A percentile compares a stretch with the other conserved stretches of the same genome.
Evolutionary conservation across 2,113 vertebrate genomes (phyloP).

Genomic region (Fukomys damarensis): DNA sequence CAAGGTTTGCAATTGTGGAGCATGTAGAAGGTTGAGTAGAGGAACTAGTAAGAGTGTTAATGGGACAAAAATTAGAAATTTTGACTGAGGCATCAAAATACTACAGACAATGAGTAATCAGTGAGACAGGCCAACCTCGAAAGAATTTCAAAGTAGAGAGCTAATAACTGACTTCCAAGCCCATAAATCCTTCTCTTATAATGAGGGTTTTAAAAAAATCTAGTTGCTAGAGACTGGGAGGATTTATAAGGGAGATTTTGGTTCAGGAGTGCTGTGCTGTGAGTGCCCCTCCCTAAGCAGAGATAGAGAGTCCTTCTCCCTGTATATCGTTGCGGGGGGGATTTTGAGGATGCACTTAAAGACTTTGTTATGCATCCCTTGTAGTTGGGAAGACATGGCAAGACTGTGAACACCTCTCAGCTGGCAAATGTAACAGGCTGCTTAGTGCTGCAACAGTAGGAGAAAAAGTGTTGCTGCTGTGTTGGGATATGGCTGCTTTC

Average conservation of each 20-base stretch:
- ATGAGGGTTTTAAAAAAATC: neutral
- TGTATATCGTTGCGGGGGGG: neutral
- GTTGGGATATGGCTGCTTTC: neutral
- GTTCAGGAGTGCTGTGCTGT: neutral
- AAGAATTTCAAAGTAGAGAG: neutral
- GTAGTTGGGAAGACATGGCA: neutral
- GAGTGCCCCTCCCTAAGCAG: neutral
- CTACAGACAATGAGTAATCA: neutral
- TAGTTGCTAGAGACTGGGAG: neutral
- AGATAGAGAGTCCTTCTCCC: neutral
- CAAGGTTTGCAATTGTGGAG: neutral
- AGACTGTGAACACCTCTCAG: neutral
- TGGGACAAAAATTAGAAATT: slow-evolving; percentile 7
- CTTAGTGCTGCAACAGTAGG: neutral
- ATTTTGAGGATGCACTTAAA: neutral
- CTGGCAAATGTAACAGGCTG: neutral
- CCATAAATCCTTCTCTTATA: neutral
- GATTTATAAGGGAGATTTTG: neutral
- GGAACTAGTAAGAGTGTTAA: neutral
- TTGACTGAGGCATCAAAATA: slow-evolving; percentile 18
- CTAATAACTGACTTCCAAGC: slow-evolving; percentile 17
- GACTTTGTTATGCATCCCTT: neutral
- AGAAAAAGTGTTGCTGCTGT: neutral
- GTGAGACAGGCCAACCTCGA: neutral
- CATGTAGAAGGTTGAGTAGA: neutral